A percentile compares a stretch with the other conserved stretches of the same genome.
These are phyloP conservation scores for Malurus melanocephalus DNA, from an alignment of 2,113 vertebrate species.

Conservation along the genomic window DNA sequence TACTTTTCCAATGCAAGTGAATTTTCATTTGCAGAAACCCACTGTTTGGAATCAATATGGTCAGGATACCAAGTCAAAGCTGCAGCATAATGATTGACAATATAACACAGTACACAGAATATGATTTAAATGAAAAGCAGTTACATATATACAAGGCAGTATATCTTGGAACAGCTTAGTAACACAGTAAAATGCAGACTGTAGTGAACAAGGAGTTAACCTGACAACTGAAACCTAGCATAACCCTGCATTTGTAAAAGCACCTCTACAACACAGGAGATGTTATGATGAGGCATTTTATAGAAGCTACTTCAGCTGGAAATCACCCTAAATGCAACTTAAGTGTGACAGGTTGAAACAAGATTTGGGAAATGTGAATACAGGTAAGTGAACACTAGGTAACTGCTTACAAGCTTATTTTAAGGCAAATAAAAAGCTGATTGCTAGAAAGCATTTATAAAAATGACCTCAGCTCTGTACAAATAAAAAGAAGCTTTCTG, in stretches of 20 bases:
- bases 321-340: constrained; percentile 28
- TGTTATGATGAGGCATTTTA: constrained; percentile 41
- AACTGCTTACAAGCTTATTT: constrained; percentile 72
- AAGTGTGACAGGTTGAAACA: constrained; percentile 42
- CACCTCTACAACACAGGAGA: constrained; percentile 50
- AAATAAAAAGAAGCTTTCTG: constrained; percentile 56
- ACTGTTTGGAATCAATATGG: constrained; percentile 33
- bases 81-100: constrained; percentile 25
- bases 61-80: constrained; percentile 68
- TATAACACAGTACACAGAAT: constrained; percentile 47
- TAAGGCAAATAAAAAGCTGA: constrained; percentile 83
- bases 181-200: constrained; percentile 50
- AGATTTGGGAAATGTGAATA: constrained; percentile 47
- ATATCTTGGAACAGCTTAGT: constrained; percentile 54
- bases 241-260: constrained; percentile 49
- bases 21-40: constrained; percentile 18
- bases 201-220: constrained; percentile 57
- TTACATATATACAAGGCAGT: constrained; percentile 52
- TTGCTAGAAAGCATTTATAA: constrained; percentile 74
- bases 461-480: constrained; percentile 64
- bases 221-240: constrained; percentile 56
- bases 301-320: constrained; percentile 52
- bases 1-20: background rate
- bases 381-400: constrained; percentile 49
- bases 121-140: constrained; percentile 60